Conservation (phyloP, 2,888 invertebrate genomes). For the Dione juno region DNA sequence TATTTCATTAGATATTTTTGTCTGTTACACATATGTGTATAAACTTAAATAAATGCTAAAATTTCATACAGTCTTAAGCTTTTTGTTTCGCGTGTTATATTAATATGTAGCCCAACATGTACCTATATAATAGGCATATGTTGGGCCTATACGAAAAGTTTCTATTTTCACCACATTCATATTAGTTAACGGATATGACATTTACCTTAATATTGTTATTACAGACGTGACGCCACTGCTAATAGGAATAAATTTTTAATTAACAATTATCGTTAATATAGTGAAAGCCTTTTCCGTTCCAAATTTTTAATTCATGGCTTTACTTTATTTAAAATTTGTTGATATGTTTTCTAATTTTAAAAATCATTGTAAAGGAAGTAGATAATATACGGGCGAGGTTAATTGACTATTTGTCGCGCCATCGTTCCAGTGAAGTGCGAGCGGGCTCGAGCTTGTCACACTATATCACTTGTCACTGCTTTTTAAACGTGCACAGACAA, state of each 20-base stretch:
- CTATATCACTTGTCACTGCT: slow-evolving; percentile 63
- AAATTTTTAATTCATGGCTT: neutral
- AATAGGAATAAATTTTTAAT: neutral
- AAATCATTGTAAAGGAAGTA: slow-evolving; percentile 42
- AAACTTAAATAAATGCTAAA: too few relatives aligned
- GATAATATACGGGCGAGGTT: slow-evolving; percentile 61
- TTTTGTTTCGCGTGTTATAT: too few relatives aligned
- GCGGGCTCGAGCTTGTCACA: slow-evolving; percentile 64
- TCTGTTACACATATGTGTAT: too few relatives aligned
- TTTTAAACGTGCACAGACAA: slow-evolving; percentile 61
- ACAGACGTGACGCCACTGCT: neutral
- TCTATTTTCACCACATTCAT: neutral
- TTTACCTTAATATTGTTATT: neutral
- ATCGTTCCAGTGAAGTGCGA: slow-evolving; percentile 54
- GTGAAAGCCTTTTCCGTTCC: slow-evolving; percentile 14
- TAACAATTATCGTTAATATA: slow-evolving; percentile 5
- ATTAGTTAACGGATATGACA: neutral
- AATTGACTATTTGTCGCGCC: slow-evolving; percentile 72
- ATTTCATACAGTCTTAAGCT: too few relatives aligned
- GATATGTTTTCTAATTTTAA: slow-evolving; percentile 21
- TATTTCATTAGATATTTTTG: too few relatives aligned
- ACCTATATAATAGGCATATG: too few relatives aligned
- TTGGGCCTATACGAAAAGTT: neutral
- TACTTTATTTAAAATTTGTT: neutral
- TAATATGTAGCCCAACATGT: too few relatives aligned